Percentiles rank a stretch among this genome's conserved stretches.
Evolutionary conservation across 2,113 vertebrate species (phyloP).

Genomic region (Nibea albiflora): DNA sequence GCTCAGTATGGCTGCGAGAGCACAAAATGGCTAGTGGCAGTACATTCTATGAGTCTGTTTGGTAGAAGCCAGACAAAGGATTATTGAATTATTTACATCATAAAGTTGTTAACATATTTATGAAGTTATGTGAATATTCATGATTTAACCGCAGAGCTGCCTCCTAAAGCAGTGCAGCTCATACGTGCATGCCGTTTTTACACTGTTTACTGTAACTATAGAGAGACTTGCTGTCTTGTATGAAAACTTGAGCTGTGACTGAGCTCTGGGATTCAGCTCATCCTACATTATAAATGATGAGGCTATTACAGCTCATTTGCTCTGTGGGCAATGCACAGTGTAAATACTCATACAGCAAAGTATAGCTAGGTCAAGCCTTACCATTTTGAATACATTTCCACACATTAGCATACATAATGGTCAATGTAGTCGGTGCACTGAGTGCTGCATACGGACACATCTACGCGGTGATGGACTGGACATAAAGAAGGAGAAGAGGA

Average conservation of each 20-base stretch:
- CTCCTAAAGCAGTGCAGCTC: constrained; percentile 6
- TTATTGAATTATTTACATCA: constrained; percentile 66
- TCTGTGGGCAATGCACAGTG: not conserved
- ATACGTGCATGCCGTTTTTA: not conserved
- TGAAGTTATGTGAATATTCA: constrained; percentile 46
- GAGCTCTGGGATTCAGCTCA: not conserved
- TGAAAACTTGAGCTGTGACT: not conserved
- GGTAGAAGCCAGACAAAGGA: constrained; percentile 37
- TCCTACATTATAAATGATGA: constrained; percentile 31
- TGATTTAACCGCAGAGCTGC: constrained; percentile 23
- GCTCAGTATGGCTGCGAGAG: not conserved
- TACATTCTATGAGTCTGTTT: constrained; percentile 5
- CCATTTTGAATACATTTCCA: constrained; percentile 33
- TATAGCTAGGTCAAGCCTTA: constrained; percentile 2
- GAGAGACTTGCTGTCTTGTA: not conserved
- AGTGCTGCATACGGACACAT: not conserved
- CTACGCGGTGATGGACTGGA: constrained; percentile 3
- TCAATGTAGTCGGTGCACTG: constrained; percentile 10
- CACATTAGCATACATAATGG: constrained; percentile 25
- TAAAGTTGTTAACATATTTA: constrained; percentile 61
- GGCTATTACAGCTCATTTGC: constrained; percentile 25
- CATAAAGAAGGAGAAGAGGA: constrained; percentile 28
- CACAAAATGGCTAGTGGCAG: constrained; percentile 6
- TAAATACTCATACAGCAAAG: constrained; percentile 30
- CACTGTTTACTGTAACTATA: not conserved